Percentiles rank a stretch among this genome's conserved stretches.
Evolutionary conservation across 1,140 invertebrate genomes (phyloP).

Genomic region (Bactericera cockerelli): DNA sequence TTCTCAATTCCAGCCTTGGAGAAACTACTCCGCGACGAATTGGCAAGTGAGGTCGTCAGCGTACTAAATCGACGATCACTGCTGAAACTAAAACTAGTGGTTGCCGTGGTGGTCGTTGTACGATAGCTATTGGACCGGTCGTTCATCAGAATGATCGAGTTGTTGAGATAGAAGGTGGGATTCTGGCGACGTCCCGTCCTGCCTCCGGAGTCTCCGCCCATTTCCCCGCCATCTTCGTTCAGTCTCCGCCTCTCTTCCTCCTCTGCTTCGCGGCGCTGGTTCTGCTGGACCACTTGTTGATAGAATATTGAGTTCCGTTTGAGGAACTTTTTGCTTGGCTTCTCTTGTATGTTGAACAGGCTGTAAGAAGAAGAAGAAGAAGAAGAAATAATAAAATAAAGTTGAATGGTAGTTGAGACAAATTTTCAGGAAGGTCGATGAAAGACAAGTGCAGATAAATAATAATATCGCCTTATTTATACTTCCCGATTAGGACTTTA

Average conservation of each 20-base stretch:
- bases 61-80: constrained; percentile 5
- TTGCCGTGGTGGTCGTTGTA: not conserved
- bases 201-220: not conserved
- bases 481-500: too few relatives aligned
- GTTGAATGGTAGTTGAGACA: too few relatives aligned
- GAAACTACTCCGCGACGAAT: not conserved
- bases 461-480: too few relatives aligned
- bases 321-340: not conserved
- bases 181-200: not conserved
- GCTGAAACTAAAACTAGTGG: not conserved
- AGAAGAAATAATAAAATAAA: too few relatives aligned
- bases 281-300: constrained; percentile 3
- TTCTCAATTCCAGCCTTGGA: not conserved
- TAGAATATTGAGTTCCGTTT: not conserved
- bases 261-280: not conserved
- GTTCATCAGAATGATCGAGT: not conserved
- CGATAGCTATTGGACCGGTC: not conserved
- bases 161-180: not conserved
- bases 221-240: not conserved
- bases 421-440: too few relatives aligned
- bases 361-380: too few relatives aligned
- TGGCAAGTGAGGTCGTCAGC: not conserved
- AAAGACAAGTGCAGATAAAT: too few relatives aligned
- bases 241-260: not conserved
- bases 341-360: not conserved